Percentiles rank a stretch among this genome's conserved stretches.
Conservation (phyloP, 1,140 invertebrate species). For the Oncopeltus fasciatus region DNA sequence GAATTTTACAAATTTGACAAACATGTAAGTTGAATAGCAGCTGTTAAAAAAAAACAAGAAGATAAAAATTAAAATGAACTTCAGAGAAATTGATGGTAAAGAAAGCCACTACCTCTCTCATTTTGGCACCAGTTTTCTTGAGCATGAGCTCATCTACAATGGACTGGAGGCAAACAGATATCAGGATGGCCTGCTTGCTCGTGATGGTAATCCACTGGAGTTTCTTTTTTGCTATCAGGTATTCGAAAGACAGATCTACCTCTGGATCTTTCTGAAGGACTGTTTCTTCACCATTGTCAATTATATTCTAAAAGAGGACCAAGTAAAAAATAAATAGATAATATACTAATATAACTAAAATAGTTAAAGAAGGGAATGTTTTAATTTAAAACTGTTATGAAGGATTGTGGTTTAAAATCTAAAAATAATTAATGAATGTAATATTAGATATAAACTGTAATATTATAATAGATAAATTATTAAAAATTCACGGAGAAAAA, state of each 20-base stretch:
- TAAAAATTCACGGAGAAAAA: too few relatives aligned
- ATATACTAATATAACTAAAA: too few relatives aligned
- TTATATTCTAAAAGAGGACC: slow-evolving; percentile 15
- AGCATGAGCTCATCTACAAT: slow-evolving; percentile 88
- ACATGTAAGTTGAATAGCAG: background rate
- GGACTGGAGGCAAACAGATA: slow-evolving; percentile 84
- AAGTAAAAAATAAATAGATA: too few relatives aligned
- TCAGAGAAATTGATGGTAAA: background rate
- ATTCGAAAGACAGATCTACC: slow-evolving; percentile 87
- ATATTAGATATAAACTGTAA: too few relatives aligned
- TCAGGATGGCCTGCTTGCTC: slow-evolving; percentile 82
- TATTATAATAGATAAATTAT: too few relatives aligned
- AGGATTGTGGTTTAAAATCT: too few relatives aligned
- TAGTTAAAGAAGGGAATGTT: too few relatives aligned
- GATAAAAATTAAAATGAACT: background rate
- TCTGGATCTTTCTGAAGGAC: slow-evolving; percentile 21
- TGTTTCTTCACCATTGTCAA: slow-evolving; percentile 14
- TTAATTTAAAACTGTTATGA: too few relatives aligned
- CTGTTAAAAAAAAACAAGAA: background rate
- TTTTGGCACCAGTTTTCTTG: slow-evolving; percentile 48
- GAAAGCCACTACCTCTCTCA: slow-evolving; percentile 28
- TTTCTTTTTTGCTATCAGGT: slow-evolving; percentile 81
- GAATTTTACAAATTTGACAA: background rate
- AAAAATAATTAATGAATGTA: too few relatives aligned
- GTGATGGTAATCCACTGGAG: slow-evolving; percentile 83